Percentiles rank a stretch among this genome's conserved stretches.
Evolutionary conservation across 64 coral and sea anemone species (phyloP).

Genomic region (Montipora efflorescens): DNA sequence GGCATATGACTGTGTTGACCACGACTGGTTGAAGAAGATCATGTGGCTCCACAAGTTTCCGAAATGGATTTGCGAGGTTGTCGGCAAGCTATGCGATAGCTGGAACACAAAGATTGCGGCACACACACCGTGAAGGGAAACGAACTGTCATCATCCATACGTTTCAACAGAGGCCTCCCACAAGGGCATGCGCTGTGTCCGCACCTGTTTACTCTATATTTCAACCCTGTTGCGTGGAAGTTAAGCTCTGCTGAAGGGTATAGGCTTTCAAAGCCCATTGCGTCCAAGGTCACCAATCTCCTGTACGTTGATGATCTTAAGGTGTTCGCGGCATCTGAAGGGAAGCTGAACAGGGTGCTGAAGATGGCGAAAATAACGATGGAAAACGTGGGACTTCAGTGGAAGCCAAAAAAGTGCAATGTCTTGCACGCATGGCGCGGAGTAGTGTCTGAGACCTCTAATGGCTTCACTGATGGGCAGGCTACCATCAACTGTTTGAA

Average conservation of each 20-base stretch:
- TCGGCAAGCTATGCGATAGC: constrained; percentile 49
- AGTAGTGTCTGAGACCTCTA: neutral
- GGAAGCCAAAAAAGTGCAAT: too few species aligned
- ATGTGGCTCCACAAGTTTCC: constrained; percentile 44
- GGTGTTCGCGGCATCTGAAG: too few species aligned
- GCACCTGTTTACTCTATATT: too few species aligned
- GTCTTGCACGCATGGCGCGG: too few species aligned
- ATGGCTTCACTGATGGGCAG: neutral
- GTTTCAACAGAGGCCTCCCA: too few species aligned
- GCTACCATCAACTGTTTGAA: neutral
- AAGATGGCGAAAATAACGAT: neutral
- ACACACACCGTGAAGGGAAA: constrained; percentile 25
- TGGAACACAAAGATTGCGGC: constrained; percentile 42
- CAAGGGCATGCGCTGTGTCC: too few species aligned
- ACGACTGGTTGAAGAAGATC: constrained; percentile 56
- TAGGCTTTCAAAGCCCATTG: neutral
- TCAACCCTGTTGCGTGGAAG: too few species aligned
- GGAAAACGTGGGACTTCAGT: neutral
- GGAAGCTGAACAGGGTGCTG: neutral
- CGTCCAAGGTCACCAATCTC: constrained; percentile 7
- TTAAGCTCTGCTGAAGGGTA: too few species aligned
- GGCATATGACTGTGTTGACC: constrained; percentile 47
- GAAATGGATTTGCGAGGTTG: constrained; percentile 2
- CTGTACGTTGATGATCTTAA: too few species aligned
- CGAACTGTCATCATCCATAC: too few species aligned